A percentile compares a stretch with the other conserved stretches of the same genome.
Conservation (phyloP, 2,113 vertebrate genomes). For the Pachycephala philippinensis region DNA sequence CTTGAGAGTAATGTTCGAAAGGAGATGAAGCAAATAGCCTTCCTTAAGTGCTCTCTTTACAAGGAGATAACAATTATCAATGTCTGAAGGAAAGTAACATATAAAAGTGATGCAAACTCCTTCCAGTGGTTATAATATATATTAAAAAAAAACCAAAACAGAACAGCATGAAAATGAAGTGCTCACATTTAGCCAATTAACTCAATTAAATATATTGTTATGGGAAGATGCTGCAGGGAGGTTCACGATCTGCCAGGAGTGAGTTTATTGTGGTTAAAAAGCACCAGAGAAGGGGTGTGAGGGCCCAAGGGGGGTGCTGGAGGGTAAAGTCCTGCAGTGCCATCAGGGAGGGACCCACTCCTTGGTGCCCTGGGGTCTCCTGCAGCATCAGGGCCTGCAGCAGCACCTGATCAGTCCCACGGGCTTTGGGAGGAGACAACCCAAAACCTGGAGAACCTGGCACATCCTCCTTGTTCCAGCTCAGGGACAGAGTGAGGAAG, state of each 20-base stretch:
- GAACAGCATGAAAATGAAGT: neutral
- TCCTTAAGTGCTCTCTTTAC: neutral
- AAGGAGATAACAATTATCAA: neutral
- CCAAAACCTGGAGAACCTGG: too few relatives aligned
- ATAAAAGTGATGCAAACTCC: neutral
- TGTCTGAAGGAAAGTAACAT: neutral
- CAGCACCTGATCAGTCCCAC: fast-evolving
- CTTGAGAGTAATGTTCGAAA: neutral
- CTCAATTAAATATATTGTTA: neutral
- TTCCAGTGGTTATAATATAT: neutral
- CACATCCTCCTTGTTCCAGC: fast-evolving
- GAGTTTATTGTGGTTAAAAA: neutral
- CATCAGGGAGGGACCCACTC: neutral
- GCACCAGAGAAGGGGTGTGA: neutral
- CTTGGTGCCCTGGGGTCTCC: neutral
- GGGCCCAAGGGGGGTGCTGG: neutral
- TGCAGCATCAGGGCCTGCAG: fast-evolving
- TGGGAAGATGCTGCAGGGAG: neutral
- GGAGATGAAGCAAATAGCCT: neutral
- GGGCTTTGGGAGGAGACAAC: neutral
- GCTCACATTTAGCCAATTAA: neutral
- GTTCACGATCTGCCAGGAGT: neutral
- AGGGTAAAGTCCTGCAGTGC: neutral
- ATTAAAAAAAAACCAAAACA: neutral
- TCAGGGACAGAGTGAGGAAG: neutral